Evolutionary conservation across 2,797 vertebrate genomes (phyloP).

Genomic region (Sebastes cheni): DNA sequence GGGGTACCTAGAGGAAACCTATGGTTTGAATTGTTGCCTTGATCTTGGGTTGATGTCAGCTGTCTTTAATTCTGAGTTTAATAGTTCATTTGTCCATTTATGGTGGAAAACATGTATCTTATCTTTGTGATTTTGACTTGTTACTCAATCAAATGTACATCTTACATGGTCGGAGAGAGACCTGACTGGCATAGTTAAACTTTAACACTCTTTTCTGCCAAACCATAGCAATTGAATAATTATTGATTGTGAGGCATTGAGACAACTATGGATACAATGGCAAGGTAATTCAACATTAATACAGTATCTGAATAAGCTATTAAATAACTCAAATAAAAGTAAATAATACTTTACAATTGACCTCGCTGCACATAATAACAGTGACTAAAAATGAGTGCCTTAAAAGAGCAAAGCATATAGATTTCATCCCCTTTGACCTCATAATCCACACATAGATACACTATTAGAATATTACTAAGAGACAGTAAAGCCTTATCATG

Average conservation of each 20-base stretch:
- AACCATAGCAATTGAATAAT: background rate
- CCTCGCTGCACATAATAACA: background rate
- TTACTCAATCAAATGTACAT: background rate
- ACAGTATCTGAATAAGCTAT: background rate
- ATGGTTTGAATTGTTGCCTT: background rate
- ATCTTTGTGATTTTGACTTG: background rate
- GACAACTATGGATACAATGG: background rate
- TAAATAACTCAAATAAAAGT: background rate
- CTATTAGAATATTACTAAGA: conserved; percentile 7
- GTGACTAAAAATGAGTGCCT: background rate
- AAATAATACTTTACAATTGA: background rate
- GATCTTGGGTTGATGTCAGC: background rate
- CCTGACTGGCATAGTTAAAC: background rate
- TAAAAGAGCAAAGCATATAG: background rate
- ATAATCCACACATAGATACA: background rate
- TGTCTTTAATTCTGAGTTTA: background rate
- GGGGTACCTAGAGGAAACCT: background rate
- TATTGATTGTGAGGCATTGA: background rate
- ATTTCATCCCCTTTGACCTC: background rate
- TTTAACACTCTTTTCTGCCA: fast-evolving
- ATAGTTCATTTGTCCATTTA: background rate
- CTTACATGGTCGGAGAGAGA: background rate
- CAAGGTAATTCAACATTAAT: background rate
- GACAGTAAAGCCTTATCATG: conserved; percentile 32
- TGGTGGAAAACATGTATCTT: background rate